phyloP scores from a whole-genome alignment of 2,888 invertebrate genomes.

The Dryadula phaetusa region DNA sequence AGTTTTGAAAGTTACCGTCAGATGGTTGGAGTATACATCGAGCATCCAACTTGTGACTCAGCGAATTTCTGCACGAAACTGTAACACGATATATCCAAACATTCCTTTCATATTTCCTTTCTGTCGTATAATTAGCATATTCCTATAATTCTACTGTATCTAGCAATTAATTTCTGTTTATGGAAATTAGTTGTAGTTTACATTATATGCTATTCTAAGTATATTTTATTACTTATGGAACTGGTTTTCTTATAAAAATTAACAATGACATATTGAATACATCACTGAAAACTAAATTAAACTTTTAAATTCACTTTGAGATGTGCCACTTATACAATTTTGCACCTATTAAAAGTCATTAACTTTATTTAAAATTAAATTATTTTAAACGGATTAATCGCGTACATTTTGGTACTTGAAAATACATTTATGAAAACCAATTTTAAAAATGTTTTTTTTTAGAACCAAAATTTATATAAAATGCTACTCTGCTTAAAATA shows the following conservation, averaged over 20 bases:
- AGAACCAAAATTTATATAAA: too few species aligned
- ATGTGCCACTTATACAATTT: too few species aligned
- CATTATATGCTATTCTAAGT: neutral
- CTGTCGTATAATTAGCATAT: constrained; percentile 35
- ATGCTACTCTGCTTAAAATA: too few species aligned
- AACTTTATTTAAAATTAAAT: too few species aligned
- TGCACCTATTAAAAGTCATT: too few species aligned
- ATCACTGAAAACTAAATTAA: too few species aligned
- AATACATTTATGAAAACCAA: too few species aligned
- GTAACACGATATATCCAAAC: constrained; percentile 52
- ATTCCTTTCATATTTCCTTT: constrained; percentile 53
- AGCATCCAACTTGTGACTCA: constrained; percentile 60
- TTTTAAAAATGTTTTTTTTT: too few species aligned
- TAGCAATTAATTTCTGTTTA: constrained; percentile 22
- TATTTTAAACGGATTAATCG: too few species aligned
- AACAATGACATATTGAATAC: too few species aligned
- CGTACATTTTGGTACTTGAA: too few species aligned
- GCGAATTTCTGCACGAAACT: constrained; percentile 66
- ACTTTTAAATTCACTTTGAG: too few species aligned
- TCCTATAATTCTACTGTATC: constrained; percentile 11
- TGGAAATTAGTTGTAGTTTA: neutral
- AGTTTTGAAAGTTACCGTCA: constrained; percentile 70
- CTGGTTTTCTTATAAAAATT: neutral
- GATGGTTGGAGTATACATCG: constrained; percentile 61
- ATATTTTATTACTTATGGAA: neutral